Evolutionary conservation across 2,113 vertebrate genomes (phyloP).

Genomic region (Indicator indicator): DNA sequence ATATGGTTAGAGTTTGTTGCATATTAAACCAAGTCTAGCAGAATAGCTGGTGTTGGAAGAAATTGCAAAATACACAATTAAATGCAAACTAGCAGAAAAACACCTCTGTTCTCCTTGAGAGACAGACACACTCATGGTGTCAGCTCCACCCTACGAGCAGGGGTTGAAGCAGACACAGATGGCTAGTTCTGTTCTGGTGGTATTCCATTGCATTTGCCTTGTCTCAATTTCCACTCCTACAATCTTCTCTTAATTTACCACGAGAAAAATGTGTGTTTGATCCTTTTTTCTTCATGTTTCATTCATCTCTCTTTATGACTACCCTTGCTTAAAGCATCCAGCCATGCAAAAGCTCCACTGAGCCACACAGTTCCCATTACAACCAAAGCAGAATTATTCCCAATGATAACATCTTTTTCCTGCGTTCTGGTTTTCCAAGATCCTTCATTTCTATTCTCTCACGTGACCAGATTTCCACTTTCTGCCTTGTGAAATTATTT

Average conservation of each 20-base stretch:
- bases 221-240: neutral
- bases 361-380: slow-evolving; percentile 40
- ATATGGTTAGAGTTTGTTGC: slow-evolving; percentile 69
- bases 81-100: slow-evolving; percentile 32
- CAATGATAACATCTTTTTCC: neutral
- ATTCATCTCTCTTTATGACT: slow-evolving; percentile 30
- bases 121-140: neutral
- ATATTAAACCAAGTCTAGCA: slow-evolving; percentile 66
- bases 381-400: slow-evolving; percentile 39
- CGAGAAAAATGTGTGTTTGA: neutral
- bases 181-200: neutral
- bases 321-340: slow-evolving; percentile 49
- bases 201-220: neutral
- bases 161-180: neutral
- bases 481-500: neutral
- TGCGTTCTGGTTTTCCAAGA: neutral
- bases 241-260: slow-evolving; percentile 15
- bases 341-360: slow-evolving; percentile 37
- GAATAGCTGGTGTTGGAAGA: slow-evolving; percentile 57
- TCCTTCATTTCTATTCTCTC: slow-evolving; percentile 3
- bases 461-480: neutral
- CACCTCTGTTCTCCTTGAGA: neutral
- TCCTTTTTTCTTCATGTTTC: slow-evolving; percentile 19
- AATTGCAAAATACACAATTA: slow-evolving; percentile 70
- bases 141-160: neutral